phyloP scores from a whole-genome alignment of 2,888 invertebrate genomes.

The Scaptomyza polygonia region DNA sequence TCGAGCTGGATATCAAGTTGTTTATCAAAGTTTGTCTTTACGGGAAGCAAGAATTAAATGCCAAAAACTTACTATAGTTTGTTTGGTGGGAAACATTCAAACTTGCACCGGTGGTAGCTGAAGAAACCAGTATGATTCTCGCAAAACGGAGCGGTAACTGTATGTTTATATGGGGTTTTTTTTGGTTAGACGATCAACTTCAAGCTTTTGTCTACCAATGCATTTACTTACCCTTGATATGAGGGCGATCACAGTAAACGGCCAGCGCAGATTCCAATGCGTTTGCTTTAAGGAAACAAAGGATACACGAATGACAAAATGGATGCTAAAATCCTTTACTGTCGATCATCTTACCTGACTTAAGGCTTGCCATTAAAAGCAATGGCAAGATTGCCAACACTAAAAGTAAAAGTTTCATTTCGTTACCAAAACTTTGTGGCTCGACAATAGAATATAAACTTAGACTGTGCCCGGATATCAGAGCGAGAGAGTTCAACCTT shows the following conservation, averaged over 20 bases:
- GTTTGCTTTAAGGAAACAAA: neutral
- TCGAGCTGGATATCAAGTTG: neutral
- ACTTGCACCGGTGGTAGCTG: neutral
- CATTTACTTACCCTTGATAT: neutral
- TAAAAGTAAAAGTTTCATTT: conserved; percentile 65
- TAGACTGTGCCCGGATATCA: neutral
- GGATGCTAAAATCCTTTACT: neutral
- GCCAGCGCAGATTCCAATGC: neutral
- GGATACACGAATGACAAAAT: neutral
- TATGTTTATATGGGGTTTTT: neutral
- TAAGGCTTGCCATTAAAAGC: conserved; percentile 4
- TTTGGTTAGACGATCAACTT: neutral
- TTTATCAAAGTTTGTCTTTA: neutral
- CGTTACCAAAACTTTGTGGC: conserved; percentile 31
- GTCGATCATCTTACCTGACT: neutral
- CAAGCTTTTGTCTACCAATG: neutral
- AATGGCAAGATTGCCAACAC: conserved; percentile 19
- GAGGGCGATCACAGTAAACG: neutral
- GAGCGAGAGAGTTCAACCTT: conserved; percentile 5
- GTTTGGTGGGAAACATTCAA: fast-evolving
- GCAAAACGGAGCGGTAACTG: neutral
- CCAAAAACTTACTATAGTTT: neutral
- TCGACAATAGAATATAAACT: conserved; percentile 1
- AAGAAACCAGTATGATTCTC: neutral
- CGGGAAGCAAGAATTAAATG: neutral